These are phyloP conservation scores for Poeciliopsis infans DNA, from an alignment of 2,797 vertebrate genomes.

Conservation along the genomic window DNA sequence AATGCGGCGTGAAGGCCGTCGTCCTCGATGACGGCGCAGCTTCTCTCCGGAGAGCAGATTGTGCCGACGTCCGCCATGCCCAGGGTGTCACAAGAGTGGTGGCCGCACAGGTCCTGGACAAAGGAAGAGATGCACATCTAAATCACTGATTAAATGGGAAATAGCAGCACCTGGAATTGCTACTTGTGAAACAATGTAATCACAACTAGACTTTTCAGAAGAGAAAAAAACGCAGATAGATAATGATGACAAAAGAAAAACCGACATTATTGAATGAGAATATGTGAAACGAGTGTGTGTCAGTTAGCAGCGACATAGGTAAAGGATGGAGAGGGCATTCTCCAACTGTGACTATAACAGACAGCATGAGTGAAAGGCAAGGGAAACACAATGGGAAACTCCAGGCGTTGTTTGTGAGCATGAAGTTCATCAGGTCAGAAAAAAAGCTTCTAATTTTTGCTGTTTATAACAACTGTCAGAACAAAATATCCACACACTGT, in stretches of 20 bases:
- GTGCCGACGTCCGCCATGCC: constrained; percentile 99
- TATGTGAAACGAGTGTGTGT: not conserved
- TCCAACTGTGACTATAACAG: not conserved
- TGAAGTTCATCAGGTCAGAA: not conserved
- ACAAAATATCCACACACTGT: not conserved
- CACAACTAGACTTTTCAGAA: not conserved
- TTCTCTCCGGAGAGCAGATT: constrained; percentile 96
- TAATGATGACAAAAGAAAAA: not conserved
- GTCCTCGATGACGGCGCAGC: constrained; percentile 98
- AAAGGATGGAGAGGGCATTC: not conserved
- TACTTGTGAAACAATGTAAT: not conserved
- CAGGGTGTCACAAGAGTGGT: constrained; percentile 98
- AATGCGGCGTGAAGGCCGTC: constrained; percentile 98
- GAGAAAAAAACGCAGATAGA: not conserved
- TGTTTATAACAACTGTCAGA: not conserved
- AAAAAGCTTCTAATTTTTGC: not conserved
- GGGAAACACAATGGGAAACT: not conserved
- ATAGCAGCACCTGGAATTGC: not conserved
- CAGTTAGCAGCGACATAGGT: not conserved
- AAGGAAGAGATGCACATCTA: constrained; percentile 46
- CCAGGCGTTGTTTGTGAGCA: not conserved
- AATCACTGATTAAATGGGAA: not conserved
- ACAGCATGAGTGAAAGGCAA: not conserved
- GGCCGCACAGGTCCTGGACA: constrained; percentile 95
- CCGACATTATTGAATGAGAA: not conserved